Evolutionary conservation across 2,888 invertebrate genomes (phyloP).

Genomic region (Rotaria socialis): DNA sequence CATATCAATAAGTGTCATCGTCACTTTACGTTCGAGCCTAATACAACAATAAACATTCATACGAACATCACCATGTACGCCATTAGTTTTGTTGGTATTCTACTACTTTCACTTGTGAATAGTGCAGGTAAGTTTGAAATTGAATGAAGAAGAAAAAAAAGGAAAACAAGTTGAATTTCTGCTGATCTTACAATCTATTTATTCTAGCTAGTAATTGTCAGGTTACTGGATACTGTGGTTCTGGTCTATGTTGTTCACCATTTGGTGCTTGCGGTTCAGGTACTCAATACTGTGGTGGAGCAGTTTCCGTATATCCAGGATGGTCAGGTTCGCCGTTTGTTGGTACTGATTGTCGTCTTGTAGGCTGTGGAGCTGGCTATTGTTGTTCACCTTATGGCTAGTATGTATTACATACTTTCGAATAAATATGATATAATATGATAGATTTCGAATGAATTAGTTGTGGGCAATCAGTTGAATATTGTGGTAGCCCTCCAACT

Average conservation of each 20-base stretch:
- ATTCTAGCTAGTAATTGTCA: neutral
- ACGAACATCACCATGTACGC: neutral
- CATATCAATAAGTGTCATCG: neutral
- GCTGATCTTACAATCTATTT: neutral
- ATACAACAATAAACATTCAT: neutral
- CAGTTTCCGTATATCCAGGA: neutral
- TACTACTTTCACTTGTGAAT: neutral
- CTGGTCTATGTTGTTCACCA: neutral
- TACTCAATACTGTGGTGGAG: neutral
- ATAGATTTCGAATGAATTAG: neutral
- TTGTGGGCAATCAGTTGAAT: neutral
- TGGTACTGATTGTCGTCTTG: neutral
- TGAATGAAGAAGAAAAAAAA: neutral
- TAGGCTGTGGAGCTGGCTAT: neutral
- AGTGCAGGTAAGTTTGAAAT: neutral
- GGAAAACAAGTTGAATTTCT: neutral
- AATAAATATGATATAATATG: neutral
- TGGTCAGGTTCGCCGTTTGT: neutral
- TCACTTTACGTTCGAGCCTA: neutral
- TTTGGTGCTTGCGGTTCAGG: neutral
- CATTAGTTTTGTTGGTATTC: neutral
- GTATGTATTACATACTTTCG: neutral
- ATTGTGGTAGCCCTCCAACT: neutral
- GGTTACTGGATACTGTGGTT: neutral
- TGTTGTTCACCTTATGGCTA: constrained; percentile 28